Percentiles rank a stretch among this genome's conserved stretches.
Conservation (phyloP, 2,113 vertebrate species). For the Tenrec ecaudatus region DNA sequence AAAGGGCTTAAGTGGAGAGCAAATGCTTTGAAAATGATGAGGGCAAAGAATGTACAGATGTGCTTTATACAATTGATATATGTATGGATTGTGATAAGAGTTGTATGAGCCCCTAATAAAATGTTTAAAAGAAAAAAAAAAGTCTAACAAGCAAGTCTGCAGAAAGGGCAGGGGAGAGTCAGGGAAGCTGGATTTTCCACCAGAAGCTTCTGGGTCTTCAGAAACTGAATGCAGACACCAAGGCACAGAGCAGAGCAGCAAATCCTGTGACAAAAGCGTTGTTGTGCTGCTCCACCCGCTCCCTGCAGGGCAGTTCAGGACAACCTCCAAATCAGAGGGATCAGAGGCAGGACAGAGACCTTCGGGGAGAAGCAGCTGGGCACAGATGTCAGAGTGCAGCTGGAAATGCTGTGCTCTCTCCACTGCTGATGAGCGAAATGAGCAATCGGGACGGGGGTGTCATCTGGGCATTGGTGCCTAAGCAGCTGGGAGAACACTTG, state of each 20-base stretch:
- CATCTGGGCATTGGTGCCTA: conserved; percentile 10
- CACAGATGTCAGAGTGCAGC: background rate
- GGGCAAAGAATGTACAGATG: no score
- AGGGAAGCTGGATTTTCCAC: background rate
- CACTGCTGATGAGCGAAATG: conserved; percentile 25
- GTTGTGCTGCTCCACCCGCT: background rate
- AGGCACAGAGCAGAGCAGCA: background rate
- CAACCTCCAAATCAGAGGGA: background rate
- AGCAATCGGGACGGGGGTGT: background rate
- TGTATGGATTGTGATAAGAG: no score
- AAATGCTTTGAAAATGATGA: no score
- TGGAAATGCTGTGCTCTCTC: background rate
- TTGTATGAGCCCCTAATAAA: no score
- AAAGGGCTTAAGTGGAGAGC: no score
- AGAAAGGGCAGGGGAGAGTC: background rate
- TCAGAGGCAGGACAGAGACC: background rate
- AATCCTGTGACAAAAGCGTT: background rate
- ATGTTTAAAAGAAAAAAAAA: no score
- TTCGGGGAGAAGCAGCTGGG: background rate
- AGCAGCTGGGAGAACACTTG: conserved; percentile 34
- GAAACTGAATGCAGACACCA: background rate
- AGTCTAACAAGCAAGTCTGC: background rate
- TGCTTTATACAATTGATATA: no score
- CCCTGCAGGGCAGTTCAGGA: background rate
- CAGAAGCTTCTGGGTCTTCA: background rate